phyloP scores from a whole-genome alignment of 2,888 invertebrate genomes.

The Diarsia brunnea region DNA sequence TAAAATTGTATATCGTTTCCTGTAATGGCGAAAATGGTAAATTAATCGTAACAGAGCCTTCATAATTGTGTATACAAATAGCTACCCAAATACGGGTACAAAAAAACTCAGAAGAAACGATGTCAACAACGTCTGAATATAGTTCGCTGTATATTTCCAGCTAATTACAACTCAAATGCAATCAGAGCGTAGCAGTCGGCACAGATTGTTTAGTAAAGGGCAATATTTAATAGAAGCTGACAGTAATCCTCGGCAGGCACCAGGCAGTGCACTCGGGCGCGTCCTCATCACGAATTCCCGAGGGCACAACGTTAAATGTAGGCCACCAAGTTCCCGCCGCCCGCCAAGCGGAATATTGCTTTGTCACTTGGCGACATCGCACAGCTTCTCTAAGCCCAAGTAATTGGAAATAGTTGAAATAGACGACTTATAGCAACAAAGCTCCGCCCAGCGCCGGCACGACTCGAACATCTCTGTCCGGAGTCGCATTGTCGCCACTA shows the following conservation, averaged over 20 bases:
- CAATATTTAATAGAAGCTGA: conserved; percentile 82
- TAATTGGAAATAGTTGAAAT: conserved; percentile 91
- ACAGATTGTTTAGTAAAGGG: conserved; percentile 75
- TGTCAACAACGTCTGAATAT: conserved; percentile 16
- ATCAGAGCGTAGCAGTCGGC: conserved; percentile 56
- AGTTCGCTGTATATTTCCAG: conserved; percentile 50
- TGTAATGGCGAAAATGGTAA: background rate
- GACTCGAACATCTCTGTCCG: conserved; percentile 57
- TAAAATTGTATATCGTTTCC: conserved; percentile 17
- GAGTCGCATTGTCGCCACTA: conserved; percentile 55
- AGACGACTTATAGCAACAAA: conserved; percentile 84
- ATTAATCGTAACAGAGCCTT: background rate
- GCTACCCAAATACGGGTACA: conserved; percentile 5
- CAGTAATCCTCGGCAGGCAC: conserved; percentile 83
- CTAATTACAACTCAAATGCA: conserved; percentile 55
- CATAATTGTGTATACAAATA: background rate
- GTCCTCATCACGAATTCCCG: conserved; percentile 88
- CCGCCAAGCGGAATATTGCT: conserved; percentile 88
- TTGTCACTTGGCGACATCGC: conserved; percentile 90
- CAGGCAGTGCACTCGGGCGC: conserved; percentile 83
- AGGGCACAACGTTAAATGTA: conserved; percentile 88
- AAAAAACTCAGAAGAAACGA: conserved; percentile 5
- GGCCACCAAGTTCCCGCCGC: conserved; percentile 87
- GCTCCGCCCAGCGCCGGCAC: conserved; percentile 64
- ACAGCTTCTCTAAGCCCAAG: conserved; percentile 88